phyloP scores from a whole-genome alignment of 2,888 invertebrate genomes.

The Drosophila mulleri region DNA sequence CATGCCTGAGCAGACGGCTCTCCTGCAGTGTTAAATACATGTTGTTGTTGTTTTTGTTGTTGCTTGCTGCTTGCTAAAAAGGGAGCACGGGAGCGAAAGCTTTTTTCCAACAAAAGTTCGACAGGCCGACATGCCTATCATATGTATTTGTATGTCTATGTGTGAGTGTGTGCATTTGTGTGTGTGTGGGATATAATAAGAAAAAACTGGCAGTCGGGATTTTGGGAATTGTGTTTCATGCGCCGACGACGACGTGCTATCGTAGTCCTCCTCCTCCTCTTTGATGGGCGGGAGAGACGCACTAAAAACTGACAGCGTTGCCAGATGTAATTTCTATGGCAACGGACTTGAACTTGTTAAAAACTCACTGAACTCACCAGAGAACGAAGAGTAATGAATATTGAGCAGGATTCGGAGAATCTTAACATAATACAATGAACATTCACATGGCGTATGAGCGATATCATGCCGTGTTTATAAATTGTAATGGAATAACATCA shows the following conservation, averaged over 20 bases:
- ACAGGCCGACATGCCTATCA: constrained; percentile 47
- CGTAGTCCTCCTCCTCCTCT: not conserved
- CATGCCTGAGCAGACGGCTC: constrained; percentile 44
- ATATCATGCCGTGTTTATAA: not conserved
- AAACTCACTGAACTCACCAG: constrained; percentile 22
- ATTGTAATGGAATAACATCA: too few species aligned
- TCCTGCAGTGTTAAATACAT: constrained; percentile 32
- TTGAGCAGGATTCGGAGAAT: constrained; percentile 2
- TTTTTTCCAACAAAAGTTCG: constrained; percentile 61
- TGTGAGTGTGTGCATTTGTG: not conserved
- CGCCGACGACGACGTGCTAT: constrained; percentile 31
- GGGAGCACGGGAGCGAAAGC: constrained; percentile 77
- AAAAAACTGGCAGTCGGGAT: constrained; percentile 71
- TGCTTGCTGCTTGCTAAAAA: constrained; percentile 13
- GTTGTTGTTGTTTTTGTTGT: constrained; percentile 28
- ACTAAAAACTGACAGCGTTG: constrained; percentile 55
- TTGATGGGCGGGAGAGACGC: not conserved
- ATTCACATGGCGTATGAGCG: constrained; percentile 1
- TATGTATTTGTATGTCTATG: constrained; percentile 17
- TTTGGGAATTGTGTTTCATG: constrained; percentile 68
- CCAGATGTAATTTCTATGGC: constrained; percentile 60
- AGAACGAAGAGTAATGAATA: constrained; percentile 11
- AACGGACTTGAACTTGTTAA: constrained; percentile 70
- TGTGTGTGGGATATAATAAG: constrained; percentile 52
- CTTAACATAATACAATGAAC: not conserved